A percentile compares a stretch with the other conserved stretches of the same genome.
Evolutionary conservation across 2,113 vertebrate genomes (phyloP).

Genomic region (Merops nubicus): DNA sequence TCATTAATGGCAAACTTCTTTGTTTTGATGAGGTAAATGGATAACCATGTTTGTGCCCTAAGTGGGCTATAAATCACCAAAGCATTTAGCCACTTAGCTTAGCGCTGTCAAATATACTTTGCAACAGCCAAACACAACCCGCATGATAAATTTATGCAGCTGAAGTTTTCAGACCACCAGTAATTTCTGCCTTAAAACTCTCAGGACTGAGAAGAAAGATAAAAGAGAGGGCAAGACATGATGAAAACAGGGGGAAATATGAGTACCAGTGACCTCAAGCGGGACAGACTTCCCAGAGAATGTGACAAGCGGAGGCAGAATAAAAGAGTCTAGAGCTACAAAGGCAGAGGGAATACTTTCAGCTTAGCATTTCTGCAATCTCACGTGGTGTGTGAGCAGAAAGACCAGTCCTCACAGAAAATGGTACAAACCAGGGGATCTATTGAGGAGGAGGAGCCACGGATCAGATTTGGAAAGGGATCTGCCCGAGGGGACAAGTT

Average conservation of each 20-base stretch:
- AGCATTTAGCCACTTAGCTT: not conserved
- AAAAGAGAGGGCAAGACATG: not conserved
- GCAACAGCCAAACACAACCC: conserved; percentile 3
- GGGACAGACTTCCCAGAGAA: not conserved
- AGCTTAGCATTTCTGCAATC: accelerated
- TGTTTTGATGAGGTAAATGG: conserved; percentile 18
- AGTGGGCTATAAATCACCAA: conserved; percentile 18
- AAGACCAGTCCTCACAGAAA: not conserved
- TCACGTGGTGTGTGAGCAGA: not conserved
- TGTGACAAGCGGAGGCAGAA: accelerated
- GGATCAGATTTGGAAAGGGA: not conserved
- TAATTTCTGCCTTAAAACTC: not conserved
- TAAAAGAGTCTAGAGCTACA: not conserved
- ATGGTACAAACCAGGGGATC: not conserved
- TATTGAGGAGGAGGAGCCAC: accelerated
- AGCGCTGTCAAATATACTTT: conserved; percentile 28
- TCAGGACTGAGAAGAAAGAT: not conserved
- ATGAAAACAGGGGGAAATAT: not conserved
- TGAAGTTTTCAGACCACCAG: not conserved
- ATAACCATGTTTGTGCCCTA: not conserved
- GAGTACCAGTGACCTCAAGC: not conserved
- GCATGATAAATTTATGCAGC: not conserved
- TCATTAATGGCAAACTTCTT: not conserved
- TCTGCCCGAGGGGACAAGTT: too few relatives aligned
- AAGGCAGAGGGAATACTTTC: not conserved